These are phyloP conservation scores for Sebastes minor DNA, from an alignment of 2,797 vertebrate genomes.

Conservation along the genomic window DNA sequence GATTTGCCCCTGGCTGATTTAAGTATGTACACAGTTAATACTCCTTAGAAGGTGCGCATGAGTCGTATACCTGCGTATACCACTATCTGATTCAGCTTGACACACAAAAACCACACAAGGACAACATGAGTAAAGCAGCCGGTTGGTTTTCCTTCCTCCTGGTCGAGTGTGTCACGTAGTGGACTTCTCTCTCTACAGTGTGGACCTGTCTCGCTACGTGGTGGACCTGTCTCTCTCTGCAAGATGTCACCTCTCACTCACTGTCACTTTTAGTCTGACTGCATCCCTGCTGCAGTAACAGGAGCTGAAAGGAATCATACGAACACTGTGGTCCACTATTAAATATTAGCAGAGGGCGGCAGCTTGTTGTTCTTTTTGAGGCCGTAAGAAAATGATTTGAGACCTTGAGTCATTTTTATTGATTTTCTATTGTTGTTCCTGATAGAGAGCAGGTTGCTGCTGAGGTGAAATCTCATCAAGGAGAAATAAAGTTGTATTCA, in stretches of 20 bases:
- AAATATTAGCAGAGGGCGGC: background rate
- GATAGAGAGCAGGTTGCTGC: background rate
- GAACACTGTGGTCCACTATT: constrained; percentile 3
- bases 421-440: background rate
- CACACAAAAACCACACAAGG: background rate
- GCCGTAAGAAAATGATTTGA: background rate
- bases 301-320: constrained; percentile 33
- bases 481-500: background rate
- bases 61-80: background rate
- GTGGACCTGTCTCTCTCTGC: no score
- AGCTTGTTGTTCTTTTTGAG: background rate
- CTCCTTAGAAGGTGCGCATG: background rate
- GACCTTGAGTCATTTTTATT: constrained; percentile 5
- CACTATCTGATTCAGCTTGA: background rate
- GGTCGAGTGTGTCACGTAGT: background rate
- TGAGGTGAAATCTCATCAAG: constrained; percentile 1
- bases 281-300: constrained; percentile 20
- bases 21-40: background rate
- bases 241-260: no score
- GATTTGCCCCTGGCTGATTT: background rate
- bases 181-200: no score
- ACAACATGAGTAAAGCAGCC: background rate
- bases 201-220: no score
- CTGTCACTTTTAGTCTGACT: constrained; percentile 6
- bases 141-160: background rate